A percentile compares a stretch with the other conserved stretches of the same genome.
These are phyloP conservation scores for Rhysida immarginata DNA, from an alignment of 1,140 invertebrate species.

Conservation along the genomic window DNA sequence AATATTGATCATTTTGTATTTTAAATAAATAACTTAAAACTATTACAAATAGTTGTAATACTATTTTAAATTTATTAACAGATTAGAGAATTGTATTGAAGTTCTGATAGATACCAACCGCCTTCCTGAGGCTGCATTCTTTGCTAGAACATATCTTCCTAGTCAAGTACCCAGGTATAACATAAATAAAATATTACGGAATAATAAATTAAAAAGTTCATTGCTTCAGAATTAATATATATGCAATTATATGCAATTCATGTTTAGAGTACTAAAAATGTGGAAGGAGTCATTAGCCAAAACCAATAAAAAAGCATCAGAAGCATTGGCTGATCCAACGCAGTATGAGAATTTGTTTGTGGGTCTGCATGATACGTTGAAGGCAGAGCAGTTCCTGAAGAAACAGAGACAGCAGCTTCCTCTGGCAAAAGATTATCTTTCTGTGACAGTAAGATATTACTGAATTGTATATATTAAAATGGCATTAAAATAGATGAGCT, in stretches of 20 bases:
- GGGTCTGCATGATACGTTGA: conserved; percentile 56
- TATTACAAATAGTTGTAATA: too few relatives aligned
- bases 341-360: conserved; percentile 96
- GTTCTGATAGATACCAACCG: conserved; percentile 77
- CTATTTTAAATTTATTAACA: conserved; percentile 21
- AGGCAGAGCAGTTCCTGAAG: conserved; percentile 61
- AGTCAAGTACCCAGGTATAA: conserved; percentile 54
- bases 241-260: neutral
- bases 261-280: conserved; percentile 47
- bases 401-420: too few relatives aligned
- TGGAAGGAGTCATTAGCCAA: conserved; percentile 62
- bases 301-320: conserved; percentile 71
- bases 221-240: too few relatives aligned
- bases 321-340: conserved; percentile 83
- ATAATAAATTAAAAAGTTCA: too few relatives aligned
- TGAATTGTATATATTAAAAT: neutral
- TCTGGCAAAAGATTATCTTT: too few relatives aligned
- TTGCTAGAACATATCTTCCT: conserved; percentile 86
- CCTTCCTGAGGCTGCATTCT: conserved; percentile 91
- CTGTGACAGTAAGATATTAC: too few relatives aligned
- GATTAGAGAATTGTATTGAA: conserved; percentile 72
- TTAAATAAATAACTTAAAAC: too few relatives aligned
- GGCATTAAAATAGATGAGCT: conserved; percentile 9
- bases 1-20: too few relatives aligned
- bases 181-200: too few relatives aligned